These are phyloP conservation scores for Otolemur garnettii DNA, from an alignment of 2,113 vertebrate genomes.

Conservation along the genomic window DNA sequence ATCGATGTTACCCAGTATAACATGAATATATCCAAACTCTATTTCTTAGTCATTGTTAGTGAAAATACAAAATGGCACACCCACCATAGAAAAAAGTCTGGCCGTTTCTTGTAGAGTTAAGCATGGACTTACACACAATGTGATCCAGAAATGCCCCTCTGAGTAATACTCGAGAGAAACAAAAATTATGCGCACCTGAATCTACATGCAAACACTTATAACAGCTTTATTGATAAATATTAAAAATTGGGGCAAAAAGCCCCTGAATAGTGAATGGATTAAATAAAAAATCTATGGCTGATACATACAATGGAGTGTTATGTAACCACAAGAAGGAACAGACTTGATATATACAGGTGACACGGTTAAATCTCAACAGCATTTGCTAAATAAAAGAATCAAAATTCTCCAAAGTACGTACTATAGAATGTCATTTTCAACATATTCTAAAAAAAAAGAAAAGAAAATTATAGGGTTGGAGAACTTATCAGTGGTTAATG, in stretches of 20 bases:
- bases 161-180: background rate
- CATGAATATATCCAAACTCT: background rate
- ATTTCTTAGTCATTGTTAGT: background rate
- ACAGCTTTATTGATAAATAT: background rate
- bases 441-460: background rate
- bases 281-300: background rate
- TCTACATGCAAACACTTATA: background rate
- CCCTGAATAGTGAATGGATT: background rate
- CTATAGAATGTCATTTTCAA: background rate
- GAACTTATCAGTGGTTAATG: background rate
- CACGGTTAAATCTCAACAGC: background rate
- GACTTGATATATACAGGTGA: background rate
- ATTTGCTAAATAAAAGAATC: background rate
- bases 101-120: background rate
- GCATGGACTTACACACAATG: background rate
- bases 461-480: background rate
- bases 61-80: background rate
- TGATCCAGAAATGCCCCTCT: background rate
- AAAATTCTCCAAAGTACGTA: background rate
- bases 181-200: background rate
- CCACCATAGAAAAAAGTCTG: conserved; percentile 9
- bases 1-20: background rate
- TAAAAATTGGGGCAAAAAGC: background rate
- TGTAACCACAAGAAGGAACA: background rate
- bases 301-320: background rate